Conservation (phyloP, 2,888 invertebrate species). For the Pseudococcus jackbeardsleyi region DNA sequence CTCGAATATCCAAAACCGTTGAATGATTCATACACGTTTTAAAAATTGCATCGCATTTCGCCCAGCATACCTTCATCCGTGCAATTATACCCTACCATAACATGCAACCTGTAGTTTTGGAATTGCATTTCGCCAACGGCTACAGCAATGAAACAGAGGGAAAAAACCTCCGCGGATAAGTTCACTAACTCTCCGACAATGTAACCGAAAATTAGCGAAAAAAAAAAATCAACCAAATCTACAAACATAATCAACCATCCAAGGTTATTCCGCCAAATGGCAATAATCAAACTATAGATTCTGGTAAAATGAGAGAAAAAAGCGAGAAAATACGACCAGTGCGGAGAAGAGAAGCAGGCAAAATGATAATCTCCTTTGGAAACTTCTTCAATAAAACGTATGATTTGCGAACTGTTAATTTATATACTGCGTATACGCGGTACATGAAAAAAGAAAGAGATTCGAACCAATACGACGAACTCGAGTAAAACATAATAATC, state of each 20-base stretch:
- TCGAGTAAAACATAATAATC: conserved; percentile 42
- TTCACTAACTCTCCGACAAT: neutral
- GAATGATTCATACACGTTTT: neutral
- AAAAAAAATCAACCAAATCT: neutral
- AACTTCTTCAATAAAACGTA: conserved; percentile 13
- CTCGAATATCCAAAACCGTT: neutral
- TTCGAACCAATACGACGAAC: conserved; percentile 9
- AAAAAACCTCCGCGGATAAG: neutral
- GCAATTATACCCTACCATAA: neutral
- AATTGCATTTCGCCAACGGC: conserved; percentile 30
- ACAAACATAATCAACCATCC: conserved; percentile 4
- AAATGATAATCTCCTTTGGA: neutral
- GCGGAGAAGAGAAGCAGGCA: neutral
- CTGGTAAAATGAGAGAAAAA: neutral
- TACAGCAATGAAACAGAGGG: neutral
- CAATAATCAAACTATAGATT: neutral
- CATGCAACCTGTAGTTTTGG: neutral
- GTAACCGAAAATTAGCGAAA: conserved; percentile 4
- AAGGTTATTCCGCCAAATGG: neutral
- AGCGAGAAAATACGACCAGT: neutral
- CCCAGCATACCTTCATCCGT: neutral
- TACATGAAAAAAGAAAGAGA: neutral
- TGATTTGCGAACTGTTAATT: conserved; percentile 44
- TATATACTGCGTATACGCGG: neutral
- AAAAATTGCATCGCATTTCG: neutral